phyloP scores from a whole-genome alignment of 2,113 vertebrate species.

The Saimiri boliviensis region DNA sequence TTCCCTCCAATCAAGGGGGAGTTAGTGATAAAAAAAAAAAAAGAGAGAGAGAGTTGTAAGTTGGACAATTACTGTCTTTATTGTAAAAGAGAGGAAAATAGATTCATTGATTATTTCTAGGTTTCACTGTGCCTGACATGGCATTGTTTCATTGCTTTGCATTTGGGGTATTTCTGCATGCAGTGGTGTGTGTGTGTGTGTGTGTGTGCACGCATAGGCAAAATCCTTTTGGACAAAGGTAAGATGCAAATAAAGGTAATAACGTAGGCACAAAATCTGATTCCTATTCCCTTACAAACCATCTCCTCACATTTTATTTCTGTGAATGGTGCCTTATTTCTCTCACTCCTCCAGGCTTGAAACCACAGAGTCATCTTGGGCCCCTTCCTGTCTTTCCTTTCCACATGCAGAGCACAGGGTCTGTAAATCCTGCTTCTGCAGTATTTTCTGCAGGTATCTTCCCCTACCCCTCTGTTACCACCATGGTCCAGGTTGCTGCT shows the following conservation, averaged over 20 bases:
- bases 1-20: neutral
- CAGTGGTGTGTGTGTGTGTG: neutral
- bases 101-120: neutral
- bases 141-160: neutral
- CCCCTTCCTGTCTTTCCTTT: neutral
- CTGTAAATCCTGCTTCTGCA: accelerated
- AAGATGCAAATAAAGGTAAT: too few species aligned
- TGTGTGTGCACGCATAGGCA: too few species aligned
- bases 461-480: accelerated
- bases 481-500: neutral
- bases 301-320: neutral
- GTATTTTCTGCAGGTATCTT: accelerated
- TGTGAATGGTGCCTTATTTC: neutral
- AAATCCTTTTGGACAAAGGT: neutral
- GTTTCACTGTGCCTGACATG: too few species aligned
- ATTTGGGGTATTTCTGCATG: neutral
- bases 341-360: neutral
- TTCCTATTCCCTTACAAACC: neutral
- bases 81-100: neutral
- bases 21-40: too few species aligned
- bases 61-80: neutral
- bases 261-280: too few species aligned
- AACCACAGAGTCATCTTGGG: neutral
- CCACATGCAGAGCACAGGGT: neutral
- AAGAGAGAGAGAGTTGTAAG: neutral